These are phyloP conservation scores for Parnassius orleans DNA, from an alignment of 2,888 invertebrate species.

Conservation along the genomic window DNA sequence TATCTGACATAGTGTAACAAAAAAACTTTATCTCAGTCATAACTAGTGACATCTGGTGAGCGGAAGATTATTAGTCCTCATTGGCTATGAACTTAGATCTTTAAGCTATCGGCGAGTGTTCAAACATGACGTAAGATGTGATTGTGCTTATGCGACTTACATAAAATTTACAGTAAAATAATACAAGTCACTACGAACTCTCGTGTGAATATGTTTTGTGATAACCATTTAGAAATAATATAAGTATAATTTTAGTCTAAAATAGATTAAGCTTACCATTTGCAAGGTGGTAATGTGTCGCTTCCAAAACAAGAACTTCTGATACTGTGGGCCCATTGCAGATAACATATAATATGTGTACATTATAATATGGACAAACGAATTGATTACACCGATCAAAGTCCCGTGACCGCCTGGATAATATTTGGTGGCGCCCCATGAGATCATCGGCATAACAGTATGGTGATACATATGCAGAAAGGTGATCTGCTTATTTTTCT, in stretches of 20 bases:
- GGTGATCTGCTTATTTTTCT: slow-evolving; percentile 93
- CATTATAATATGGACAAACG: slow-evolving; percentile 97
- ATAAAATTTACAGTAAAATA: too few relatives aligned
- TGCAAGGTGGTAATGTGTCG: slow-evolving; percentile 94
- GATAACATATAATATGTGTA: slow-evolving; percentile 95
- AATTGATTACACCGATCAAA: slow-evolving; percentile 93
- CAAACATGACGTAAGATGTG: too few relatives aligned
- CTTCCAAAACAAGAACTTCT: slow-evolving; percentile 96
- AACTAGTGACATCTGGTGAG: too few relatives aligned
- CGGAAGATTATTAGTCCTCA: too few relatives aligned
- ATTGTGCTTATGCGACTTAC: too few relatives aligned
- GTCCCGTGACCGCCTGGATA: slow-evolving; percentile 94
- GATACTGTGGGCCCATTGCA: slow-evolving; percentile 92
- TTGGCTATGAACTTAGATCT: too few relatives aligned
- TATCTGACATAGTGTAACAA: too few relatives aligned
- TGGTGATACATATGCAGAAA: slow-evolving; percentile 97
- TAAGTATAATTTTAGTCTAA: slow-evolving; percentile 1
- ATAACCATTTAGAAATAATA: too few relatives aligned
- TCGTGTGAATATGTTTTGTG: too few relatives aligned
- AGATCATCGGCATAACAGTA: slow-evolving; percentile 95
- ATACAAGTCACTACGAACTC: too few relatives aligned
- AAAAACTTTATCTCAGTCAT: too few relatives aligned
- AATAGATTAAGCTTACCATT: slow-evolving; percentile 83
- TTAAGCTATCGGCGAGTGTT: too few relatives aligned
- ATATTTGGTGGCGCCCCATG: slow-evolving; percentile 96